Evolutionary conservation across 2,888 invertebrate species (phyloP), one percentile per base, ranked within the genome.

Genomic region (Cheilosia grossa): DNA sequence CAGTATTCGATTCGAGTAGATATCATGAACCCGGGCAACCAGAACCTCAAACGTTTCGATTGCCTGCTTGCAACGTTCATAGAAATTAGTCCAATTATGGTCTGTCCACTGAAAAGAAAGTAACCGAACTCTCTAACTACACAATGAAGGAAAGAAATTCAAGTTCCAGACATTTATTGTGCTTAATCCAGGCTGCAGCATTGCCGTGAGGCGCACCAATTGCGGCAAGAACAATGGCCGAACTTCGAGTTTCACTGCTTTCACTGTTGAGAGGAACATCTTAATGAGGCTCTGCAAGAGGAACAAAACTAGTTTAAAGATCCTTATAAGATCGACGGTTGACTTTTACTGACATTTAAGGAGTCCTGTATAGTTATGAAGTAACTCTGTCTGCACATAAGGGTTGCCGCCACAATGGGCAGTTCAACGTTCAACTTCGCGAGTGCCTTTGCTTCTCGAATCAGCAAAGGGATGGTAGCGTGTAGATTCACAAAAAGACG

Each of bases 171-270:
- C 92, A 40, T 95, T 96, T 15, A 98, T 94, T 13, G 94, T 93
- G 24, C 94, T 94, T 33, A 98, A 92, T 0, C 97, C 98, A 0
- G 98, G 98, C 72, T 96, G 95, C 27, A 98, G 93, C 87, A 97
- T 94, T 10, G 96, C 95, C 2, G 97, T 96, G 15, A 98, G 93
- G 27, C 96, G 95, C 30, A 97, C 96, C 83, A 98, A 93, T 93
- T 98, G 98, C 0, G 98, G 97, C 40, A 97, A 93, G 90, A 98
- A 95, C 64, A 99, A 93, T 24, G 97, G 97, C n/a, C 98, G 94
- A 17, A 98, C 97, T 92, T 98, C 98, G 54, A 96, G 92, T 89
- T 97, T 97, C 0, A 97, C 97, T 37, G 95, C 94, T 69, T 94
- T 93, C 0, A 96, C 95, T 2, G 95, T 95, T 58, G 93, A 92